Base-by-base conservation (phyloP, 2,888 invertebrate species). In the Sarcophaga carnaria region DNA sequence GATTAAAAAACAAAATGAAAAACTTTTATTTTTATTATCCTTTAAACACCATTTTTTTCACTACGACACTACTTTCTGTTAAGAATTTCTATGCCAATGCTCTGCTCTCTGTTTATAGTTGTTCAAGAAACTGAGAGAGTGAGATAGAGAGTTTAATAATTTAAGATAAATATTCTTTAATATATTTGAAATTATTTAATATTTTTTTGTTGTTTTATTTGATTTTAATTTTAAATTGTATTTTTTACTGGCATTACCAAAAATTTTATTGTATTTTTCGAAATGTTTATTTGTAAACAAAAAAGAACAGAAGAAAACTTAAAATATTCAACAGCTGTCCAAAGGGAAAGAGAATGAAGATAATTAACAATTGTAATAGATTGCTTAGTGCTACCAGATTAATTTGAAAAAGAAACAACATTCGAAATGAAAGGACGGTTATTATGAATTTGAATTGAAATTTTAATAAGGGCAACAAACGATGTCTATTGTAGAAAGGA, bases 301-400 rank as follows among this genome's bases (percentile, higher is more conserved):
- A 37, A 37, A 37, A 8, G 37, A 37, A 37, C 37, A 37, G 37
- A 37, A 37, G 1, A 27, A 37, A 72, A 80, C 59, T 22, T n/a
- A 67, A 45, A 45, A 10, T 4, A 71, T 49, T 22, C 59, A 80
- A 80, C 79, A 80, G 79, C 79, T 79, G 79, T 71, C 20, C 27
- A 60, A 22, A 47, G 6, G 25, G 62, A 59, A 20, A 20, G 63
- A 22, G 47, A 47, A 69, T n/a, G 6, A 4, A 62, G 62, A 20
- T 20, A 59, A 27, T n/a, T 27, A 25, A 5, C n/a, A n/a, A 54
- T 71, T 59, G 59, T 71, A 71, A 71, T 27, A 71, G 54, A 17
- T 20, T 71, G 17, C 17, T 10, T 2, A 45, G 20, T 67, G n/a
- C 10, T 67, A n/a, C 67, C 67, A 67, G 8, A 37, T 45, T n/a